Base-by-base conservation (phyloP, 2,888 invertebrate genomes). In the Ichneumon xanthorius region DNA sequence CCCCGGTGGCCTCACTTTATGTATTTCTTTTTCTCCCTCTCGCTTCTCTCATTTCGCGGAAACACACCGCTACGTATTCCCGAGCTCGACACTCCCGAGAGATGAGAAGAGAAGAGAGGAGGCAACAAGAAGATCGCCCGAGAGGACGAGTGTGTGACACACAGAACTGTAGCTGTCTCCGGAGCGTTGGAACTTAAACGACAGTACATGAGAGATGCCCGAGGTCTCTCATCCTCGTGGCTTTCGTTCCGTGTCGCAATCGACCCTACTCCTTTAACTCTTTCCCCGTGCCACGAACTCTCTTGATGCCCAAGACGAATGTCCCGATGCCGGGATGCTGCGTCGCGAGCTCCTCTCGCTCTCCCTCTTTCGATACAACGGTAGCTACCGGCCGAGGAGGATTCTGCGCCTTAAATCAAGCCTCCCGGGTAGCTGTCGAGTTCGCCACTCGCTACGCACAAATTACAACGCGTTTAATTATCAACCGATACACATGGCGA, bases 381-480 rank as follows among this genome's bases (percentile, higher is more conserved):
- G 40, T 22, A 22, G 67, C 65, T 72, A 76, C 81, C 73, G 45
- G 65, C 58, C 40, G 14, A 14, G 7, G 6, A 50, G 87, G 84
- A 86, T 87, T 86, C 79, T 78, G 84, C 84, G 89, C 88, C 87
- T 92, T 92, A 92, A 92, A 92, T 92, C 91, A 91, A 88, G 85
- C 87, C 88, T 87, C 86, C 85, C 87, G 86, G 88, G 80, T 88
- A 79, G 84, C 86, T 87, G 88, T 88, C 88, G 88, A 84, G 80
- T 81, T 79, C 76, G 87, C 87, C 87, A 85, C 87, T 87, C 86
- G 87, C 86, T 86, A 87, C 86, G 86, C 88, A 88, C 88, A 89
- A 89, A 89, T 89, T 89, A 87, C 87, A 89, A 82, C 86, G 86
- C 90, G 90, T 92, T 92, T 91, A 92, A 92, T 92, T 92, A 91